These are phyloP conservation scores for Rhyzopertha dominica DNA, from an alignment of 1,140 invertebrate species.

Conservation along the genomic window DNA sequence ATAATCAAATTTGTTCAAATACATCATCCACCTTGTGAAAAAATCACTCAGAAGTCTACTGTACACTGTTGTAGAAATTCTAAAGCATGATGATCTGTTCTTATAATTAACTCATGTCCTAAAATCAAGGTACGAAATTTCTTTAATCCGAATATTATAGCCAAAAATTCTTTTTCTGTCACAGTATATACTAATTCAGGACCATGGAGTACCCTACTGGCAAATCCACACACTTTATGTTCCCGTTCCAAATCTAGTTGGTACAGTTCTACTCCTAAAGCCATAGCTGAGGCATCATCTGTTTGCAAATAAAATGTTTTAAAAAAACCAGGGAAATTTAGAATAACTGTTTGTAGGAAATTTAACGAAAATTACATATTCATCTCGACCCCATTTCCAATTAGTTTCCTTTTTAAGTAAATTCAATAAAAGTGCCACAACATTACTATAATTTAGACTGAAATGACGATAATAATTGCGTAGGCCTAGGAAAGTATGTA, in stretches of 20 bases:
- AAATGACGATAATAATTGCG: constrained; percentile 6
- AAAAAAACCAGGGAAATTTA: not conserved
- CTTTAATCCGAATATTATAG: too few relatives aligned
- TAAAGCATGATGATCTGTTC: too few relatives aligned
- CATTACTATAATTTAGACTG: not conserved
- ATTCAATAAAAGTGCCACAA: not conserved
- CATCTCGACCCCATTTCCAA: not conserved
- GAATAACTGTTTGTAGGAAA: not conserved
- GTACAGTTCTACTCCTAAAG: not conserved
- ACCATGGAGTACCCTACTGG: not conserved
- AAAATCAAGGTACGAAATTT: too few relatives aligned
- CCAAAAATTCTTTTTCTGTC: constrained; percentile 12
- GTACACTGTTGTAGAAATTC: too few relatives aligned
- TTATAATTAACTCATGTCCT: too few relatives aligned
- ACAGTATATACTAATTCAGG: constrained; percentile 1
- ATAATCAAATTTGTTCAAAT: too few relatives aligned
- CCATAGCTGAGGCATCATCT: constrained; percentile 1
- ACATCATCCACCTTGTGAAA: too few relatives aligned
- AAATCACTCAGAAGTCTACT: too few relatives aligned
- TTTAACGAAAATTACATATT: not conserved
- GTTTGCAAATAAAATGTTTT: not conserved
- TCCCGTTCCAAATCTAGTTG: constrained; percentile 3
- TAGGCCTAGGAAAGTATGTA: constrained; percentile 4
- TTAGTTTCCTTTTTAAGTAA: constrained; percentile 1
- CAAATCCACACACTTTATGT: not conserved